Evolutionary conservation across 2,888 invertebrate species (phyloP).

Genomic region (Amiota minor): DNA sequence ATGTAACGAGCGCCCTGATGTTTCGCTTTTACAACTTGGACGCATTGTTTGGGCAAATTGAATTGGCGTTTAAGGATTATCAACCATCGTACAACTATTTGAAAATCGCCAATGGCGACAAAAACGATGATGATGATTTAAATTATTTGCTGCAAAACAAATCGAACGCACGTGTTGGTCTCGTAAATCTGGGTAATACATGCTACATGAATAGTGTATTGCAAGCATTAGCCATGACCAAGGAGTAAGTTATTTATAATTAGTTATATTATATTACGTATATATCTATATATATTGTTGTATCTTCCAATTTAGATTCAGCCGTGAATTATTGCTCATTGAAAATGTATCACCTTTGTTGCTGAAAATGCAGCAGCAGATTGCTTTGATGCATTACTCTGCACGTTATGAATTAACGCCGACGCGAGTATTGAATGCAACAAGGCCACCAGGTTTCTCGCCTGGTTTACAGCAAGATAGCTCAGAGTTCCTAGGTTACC

Average conservation of each 20-base stretch:
- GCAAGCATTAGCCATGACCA: conserved; percentile 88
- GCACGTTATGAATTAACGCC: conserved; percentile 81
- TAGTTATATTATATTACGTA: neutral
- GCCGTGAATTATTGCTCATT: conserved; percentile 78
- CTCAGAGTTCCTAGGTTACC: conserved; percentile 86
- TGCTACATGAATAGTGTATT: conserved; percentile 92
- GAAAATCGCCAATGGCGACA: conserved; percentile 67
- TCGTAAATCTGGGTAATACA: conserved; percentile 88
- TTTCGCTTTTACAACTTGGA: conserved; percentile 75
- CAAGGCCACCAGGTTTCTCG: conserved; percentile 85
- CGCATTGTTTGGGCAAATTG: conserved; percentile 74
- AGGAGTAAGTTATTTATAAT: conserved; percentile 75
- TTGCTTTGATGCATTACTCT: conserved; percentile 83
- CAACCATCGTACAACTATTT: conserved; percentile 73
- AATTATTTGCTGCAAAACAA: conserved; percentile 48
- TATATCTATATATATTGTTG: neutral
- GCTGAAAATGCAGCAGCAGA: conserved; percentile 81
- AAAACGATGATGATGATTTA: conserved; percentile 47
- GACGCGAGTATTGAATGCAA: conserved; percentile 80
- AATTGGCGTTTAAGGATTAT: conserved; percentile 73
- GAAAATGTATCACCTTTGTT: conserved; percentile 77
- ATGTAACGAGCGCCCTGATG: conserved; percentile 76
- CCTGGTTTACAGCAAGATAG: conserved; percentile 89
- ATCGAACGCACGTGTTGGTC: conserved; percentile 77
- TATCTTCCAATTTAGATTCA: conserved; percentile 75